These are phyloP conservation scores for Gastracanthus pulcherrimus DNA, from an alignment of 2,888 invertebrate species.

Conservation along the genomic window DNA sequence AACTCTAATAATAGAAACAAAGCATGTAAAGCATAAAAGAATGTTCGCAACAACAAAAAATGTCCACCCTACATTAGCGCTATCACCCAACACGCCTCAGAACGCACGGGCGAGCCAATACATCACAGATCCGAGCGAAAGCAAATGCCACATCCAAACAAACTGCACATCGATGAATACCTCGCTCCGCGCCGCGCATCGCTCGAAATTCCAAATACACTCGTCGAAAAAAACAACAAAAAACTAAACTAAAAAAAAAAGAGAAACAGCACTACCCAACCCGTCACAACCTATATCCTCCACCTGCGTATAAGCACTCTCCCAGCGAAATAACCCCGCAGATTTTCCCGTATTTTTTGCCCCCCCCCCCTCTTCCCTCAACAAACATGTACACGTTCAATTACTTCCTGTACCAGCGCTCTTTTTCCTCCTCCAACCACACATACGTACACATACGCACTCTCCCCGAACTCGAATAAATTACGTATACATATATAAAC, in stretches of 20 bases:
- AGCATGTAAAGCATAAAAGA: too few relatives aligned
- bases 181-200: too few relatives aligned
- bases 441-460: not conserved
- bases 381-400: conserved; percentile 16
- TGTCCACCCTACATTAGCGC: too few relatives aligned
- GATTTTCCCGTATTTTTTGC: conserved; percentile 3
- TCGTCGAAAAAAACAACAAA: not conserved
- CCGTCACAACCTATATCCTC: not conserved
- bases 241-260: not conserved
- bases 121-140: too few relatives aligned
- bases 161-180: too few relatives aligned
- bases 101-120: too few relatives aligned
- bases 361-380: not conserved
- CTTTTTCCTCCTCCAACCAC: not conserved
- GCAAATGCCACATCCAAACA: too few relatives aligned
- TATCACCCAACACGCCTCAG: too few relatives aligned
- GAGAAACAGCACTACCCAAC: not conserved
- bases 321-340: not conserved
- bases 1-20: too few relatives aligned
- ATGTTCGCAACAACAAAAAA: too few relatives aligned
- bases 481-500: conserved; percentile 31
- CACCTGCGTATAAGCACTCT: too few relatives aligned
- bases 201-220: not conserved
- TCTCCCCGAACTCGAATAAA: conserved; percentile 19
- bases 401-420: not conserved